Base-by-base conservation (phyloP, 2,888 invertebrate genomes). In the Temnothorax unifasciatus region DNA sequence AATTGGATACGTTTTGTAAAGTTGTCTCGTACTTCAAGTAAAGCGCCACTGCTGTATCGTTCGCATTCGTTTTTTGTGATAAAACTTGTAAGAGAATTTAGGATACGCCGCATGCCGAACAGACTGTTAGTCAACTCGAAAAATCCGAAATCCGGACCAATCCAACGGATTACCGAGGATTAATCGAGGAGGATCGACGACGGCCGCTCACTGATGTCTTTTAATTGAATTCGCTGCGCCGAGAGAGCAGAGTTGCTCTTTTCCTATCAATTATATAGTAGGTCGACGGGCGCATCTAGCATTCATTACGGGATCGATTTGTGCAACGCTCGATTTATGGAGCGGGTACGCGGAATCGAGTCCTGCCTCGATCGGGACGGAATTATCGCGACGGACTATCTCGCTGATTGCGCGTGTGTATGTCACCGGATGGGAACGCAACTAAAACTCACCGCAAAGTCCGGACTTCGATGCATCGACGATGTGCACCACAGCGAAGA, bases 251-350 rank as follows among this genome's bases (percentile, higher is more conserved):
- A 68, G 61, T 74, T 81, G 79, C 63, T 88, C 68, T 86, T 77
- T 86, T 87, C 86, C 88, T 88, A 90, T 90, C 90, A 90, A 90
- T 90, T 90, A 90, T 85, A 87, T 86, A 85, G 87, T 85, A 88
- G 87, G 86, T 86, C 88, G 90, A 59, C 68, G 74, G 50, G 74
- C 64, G 44, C 83, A 82, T 66, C 83, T 74, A 86, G 82, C 90
- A 87, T 89, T 90, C 89, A 90, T 90, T 90, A 90, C 82, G 81
- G 84, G 85, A 86, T 83, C 82, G 74, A 68, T 76, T 90, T 90
- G 85, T 85, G 89, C 86, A 86, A 90, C 84, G 89, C 69, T 87
- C 83, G 88, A 89, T 90, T 90, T 90, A 90, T 90, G 86, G 90
- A 85, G 83, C 87, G 68, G 21, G 76, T 52, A 52, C 79, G 74